Evolutionary conservation across 2,888 invertebrate genomes (phyloP).

Genomic region (Escarpia spicata): DNA sequence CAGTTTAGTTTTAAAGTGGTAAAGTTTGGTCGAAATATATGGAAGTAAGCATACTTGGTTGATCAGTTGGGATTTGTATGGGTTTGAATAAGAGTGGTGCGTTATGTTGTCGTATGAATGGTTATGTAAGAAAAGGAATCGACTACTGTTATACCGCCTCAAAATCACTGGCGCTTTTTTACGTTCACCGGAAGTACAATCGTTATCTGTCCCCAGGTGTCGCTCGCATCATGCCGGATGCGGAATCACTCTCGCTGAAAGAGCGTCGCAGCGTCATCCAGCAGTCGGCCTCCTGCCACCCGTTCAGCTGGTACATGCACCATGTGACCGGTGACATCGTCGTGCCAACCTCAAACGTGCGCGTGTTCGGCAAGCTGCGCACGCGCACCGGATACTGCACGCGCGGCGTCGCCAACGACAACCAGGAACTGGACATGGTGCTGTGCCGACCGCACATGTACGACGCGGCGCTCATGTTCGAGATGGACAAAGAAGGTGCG

Average conservation of each 20-base stretch:
- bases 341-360: slow-evolving; percentile 27
- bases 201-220: background rate
- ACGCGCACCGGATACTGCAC: slow-evolving; percentile 36
- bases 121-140: background rate
- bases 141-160: background rate
- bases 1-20: no score
- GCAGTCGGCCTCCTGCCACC: slow-evolving; percentile 26
- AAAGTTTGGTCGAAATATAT: no score
- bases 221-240: background rate
- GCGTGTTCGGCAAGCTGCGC: slow-evolving; percentile 37
- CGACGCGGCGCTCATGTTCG: slow-evolving; percentile 39
- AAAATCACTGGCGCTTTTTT: background rate
- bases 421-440: slow-evolving; percentile 35
- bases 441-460: slow-evolving; percentile 40
- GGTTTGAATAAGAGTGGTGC: no score
- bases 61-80: no score
- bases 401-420: background rate
- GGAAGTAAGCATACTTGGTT: no score
- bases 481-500: slow-evolving; percentile 32
- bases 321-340: slow-evolving; percentile 36
- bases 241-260: background rate
- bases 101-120: no score
- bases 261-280: slow-evolving; percentile 19
- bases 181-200: background rate
- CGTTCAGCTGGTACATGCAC: slow-evolving; percentile 34